phyloP scores from a whole-genome alignment of 1,140 invertebrate genomes.

The Zaprionus ghesquierei region DNA sequence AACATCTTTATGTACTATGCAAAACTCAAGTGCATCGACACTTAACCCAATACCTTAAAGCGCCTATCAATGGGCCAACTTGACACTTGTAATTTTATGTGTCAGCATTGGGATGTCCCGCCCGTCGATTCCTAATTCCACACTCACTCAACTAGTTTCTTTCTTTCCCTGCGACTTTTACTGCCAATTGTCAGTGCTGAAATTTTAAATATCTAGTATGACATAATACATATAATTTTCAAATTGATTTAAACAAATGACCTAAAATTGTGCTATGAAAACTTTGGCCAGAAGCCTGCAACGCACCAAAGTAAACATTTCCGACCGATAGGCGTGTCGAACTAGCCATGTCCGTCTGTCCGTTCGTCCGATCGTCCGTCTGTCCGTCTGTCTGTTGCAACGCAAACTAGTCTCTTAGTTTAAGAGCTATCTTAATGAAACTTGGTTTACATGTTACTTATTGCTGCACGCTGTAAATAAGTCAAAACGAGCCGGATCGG shows the following conservation, averaged over 20 bases:
- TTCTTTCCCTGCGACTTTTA: neutral
- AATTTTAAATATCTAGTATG: neutral
- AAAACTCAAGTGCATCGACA: constrained; percentile 22
- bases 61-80: constrained; percentile 43
- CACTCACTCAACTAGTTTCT: neutral
- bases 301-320: no score
- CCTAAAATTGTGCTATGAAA: neutral
- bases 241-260: neutral
- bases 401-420: no score
- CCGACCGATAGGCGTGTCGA: no score
- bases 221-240: neutral
- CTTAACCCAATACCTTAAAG: constrained; percentile 64
- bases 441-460: no score
- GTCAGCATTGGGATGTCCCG: constrained; percentile 49
- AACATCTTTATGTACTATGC: constrained; percentile 7
- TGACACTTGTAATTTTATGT: constrained; percentile 22
- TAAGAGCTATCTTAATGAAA: no score
- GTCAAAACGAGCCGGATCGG: no score
- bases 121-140: neutral
- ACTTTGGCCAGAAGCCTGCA: no score
- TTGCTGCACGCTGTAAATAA: no score
- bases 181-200: neutral
- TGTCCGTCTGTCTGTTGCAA: no score
- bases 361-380: no score
- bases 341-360: no score